Base-by-base conservation (phyloP, 2,113 vertebrate species). In the Neogobius melanostomus region DNA sequence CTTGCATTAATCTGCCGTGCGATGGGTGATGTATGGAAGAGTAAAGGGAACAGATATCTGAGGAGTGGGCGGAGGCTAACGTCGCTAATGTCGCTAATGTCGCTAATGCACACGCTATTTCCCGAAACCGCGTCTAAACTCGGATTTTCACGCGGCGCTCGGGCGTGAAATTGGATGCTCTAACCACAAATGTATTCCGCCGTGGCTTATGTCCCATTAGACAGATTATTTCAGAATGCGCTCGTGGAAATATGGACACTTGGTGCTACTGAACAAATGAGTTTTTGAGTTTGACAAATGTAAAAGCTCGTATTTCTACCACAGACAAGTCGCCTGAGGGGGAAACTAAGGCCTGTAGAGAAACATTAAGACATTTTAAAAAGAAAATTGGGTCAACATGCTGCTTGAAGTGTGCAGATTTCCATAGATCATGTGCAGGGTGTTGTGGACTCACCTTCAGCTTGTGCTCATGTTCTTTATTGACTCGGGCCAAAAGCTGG, bases 381-480 rank as follows among this genome's bases (percentile, higher is more conserved):
- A 4, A 51, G 0, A 4, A 36, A 36, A 36, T 4, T 2, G 28
- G 28, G 50, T n/a, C 1, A 15, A n/a, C 15, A 51, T n/a, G 49
- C 28, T n/a, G 49, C 6, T 7, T 6, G 5, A 15, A 15, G 49
- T 51, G 11, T 15, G 50, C 48, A 36, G 28, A 36, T 49, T 49
- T 10, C 48, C 9, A 54, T 10, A 8, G 28, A 56, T 14, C 0
- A 9, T 11, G 7, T 17, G n/a, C n/a, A n/a, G n/a, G n/a, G n/a
- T n/a, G 5, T 1, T 5, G 2, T 11, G 69, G 4, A 5, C 83
- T 84, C 80, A 98, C 97, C 94, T 97, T 97, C 48, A 99, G 93
- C 80, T 99, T 99, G 91, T 99, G 96, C n/a, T 99, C 98, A 0
- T 98, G 97, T 70, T 99, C 98, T 82, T 98, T 98, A 91, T 95